Conservation (phyloP, 2,113 vertebrate genomes). For the Nestor notabilis region DNA sequence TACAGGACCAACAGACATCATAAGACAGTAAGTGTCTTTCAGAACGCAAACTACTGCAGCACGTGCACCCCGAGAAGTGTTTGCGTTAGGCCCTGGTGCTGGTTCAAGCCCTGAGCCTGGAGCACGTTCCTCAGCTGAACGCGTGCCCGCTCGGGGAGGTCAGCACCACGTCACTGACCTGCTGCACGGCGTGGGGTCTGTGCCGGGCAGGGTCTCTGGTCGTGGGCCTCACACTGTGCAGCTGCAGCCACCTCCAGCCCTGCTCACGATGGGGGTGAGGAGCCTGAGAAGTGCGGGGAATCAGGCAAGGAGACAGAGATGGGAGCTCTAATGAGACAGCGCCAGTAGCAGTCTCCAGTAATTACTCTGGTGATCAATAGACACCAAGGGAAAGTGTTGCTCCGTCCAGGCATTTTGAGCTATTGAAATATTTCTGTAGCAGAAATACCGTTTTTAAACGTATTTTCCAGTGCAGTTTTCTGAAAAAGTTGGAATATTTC, state of each 20-base stretch:
- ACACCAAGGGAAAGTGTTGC: neutral
- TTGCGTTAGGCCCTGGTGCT: neutral
- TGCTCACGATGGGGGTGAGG: neutral
- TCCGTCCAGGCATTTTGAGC: neutral
- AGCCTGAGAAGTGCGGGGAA: neutral
- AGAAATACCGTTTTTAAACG: neutral
- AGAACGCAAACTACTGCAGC: neutral
- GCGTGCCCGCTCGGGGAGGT: fast-evolving
- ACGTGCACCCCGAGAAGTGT: fast-evolving
- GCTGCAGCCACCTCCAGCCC: neutral
- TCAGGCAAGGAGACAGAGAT: neutral
- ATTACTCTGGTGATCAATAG: neutral
- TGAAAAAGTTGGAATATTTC: neutral
- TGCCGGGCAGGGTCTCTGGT: neutral
- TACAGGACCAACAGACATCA: neutral
- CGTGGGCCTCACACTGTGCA: fast-evolving
- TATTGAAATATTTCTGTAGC: neutral
- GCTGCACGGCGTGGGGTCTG: neutral
- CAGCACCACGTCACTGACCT: neutral
- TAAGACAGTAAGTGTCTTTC: neutral
- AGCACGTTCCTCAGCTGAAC: neutral
- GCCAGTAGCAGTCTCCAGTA: neutral
- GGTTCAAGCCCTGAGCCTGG: neutral
- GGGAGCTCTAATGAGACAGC: neutral
- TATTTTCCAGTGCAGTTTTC: neutral